Conservation (phyloP, 2,888 invertebrate species). For the Drosophila recens region DNA sequence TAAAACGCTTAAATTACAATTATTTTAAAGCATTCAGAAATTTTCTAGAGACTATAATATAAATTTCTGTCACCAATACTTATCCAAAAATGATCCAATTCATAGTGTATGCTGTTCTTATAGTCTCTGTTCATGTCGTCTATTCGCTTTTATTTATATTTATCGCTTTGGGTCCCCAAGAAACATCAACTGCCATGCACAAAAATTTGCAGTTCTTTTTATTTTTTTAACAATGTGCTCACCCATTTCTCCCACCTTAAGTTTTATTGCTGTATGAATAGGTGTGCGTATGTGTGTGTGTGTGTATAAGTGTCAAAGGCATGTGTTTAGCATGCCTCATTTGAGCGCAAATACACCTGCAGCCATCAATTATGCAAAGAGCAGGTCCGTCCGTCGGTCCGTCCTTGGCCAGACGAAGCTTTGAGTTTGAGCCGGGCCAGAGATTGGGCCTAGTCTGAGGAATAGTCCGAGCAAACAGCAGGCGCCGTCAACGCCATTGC, state of each 20-base stretch:
- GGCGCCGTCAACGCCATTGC: constrained; percentile 38
- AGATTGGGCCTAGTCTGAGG: too few relatives aligned
- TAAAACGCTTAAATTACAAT: too few relatives aligned
- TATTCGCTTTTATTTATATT: constrained; percentile 59
- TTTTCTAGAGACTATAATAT: too few relatives aligned
- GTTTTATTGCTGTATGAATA: constrained; percentile 57
- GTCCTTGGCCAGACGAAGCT: constrained; percentile 28
- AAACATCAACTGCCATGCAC: constrained; percentile 43
- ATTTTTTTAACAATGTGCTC: constrained; percentile 44
- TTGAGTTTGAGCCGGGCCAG: constrained; percentile 17
- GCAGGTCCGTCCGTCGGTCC: constrained; percentile 51
- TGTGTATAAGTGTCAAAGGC: constrained; percentile 76
- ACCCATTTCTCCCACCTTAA: constrained; percentile 15
- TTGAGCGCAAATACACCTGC: constrained; percentile 80
- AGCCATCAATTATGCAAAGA: constrained; percentile 81
- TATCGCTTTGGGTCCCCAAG: constrained; percentile 31
- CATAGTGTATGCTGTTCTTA: constrained; percentile 23
- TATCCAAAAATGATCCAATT: constrained; percentile 12
- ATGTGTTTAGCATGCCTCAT: constrained; percentile 80
- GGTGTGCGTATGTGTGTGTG: constrained; percentile 20
- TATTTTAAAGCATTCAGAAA: too few relatives aligned
- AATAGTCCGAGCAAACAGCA: constrained; percentile 32
- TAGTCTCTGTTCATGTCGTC: constrained; percentile 40
- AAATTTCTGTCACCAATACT: too few relatives aligned
- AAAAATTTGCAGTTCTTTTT: constrained; percentile 58